These are phyloP conservation scores for Celastrina argiolus DNA, from an alignment of 2,888 invertebrate genomes.

Conservation along the genomic window DNA sequence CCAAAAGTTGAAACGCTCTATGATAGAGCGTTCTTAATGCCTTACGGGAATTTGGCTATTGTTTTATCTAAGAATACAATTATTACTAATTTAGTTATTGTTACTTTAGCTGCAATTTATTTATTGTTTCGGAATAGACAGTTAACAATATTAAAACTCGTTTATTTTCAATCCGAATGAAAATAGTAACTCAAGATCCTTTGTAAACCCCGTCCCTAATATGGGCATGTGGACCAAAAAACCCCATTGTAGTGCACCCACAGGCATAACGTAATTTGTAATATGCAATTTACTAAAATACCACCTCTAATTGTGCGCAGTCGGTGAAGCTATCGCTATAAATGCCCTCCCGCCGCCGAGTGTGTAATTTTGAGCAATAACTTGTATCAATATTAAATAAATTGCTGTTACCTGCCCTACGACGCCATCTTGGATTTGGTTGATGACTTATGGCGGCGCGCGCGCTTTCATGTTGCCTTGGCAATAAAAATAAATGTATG, in stretches of 20 bases:
- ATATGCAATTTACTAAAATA: conserved; percentile 5
- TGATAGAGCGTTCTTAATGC: too few relatives aligned
- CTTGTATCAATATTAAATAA: conserved; percentile 72
- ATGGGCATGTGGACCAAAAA: neutral
- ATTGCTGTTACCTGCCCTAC: conserved; percentile 52
- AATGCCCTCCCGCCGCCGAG: conserved; percentile 50
- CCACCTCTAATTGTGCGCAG: conserved; percentile 24
- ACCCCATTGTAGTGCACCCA: neutral
- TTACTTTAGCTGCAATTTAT: too few relatives aligned
- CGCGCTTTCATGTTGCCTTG: conserved; percentile 34
- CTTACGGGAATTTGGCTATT: too few relatives aligned
- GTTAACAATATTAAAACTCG: neutral
- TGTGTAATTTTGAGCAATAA: conserved; percentile 71
- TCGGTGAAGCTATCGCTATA: conserved; percentile 41
- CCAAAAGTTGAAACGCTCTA: too few relatives aligned
- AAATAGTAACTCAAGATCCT: neutral
- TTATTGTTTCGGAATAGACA: neutral
- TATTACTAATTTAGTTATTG: too few relatives aligned
- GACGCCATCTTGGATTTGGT: conserved; percentile 40
- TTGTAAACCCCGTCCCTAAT: neutral
- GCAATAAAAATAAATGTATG: neutral
- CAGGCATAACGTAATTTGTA: neutral
- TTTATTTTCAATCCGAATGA: neutral
- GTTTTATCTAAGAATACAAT: too few relatives aligned
- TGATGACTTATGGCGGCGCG: conserved; percentile 39